A percentile compares a stretch with the other conserved stretches of the same genome.
Evolutionary conservation across 2,113 vertebrate genomes (phyloP).

Genomic region (Pelodiscus sinensis): DNA sequence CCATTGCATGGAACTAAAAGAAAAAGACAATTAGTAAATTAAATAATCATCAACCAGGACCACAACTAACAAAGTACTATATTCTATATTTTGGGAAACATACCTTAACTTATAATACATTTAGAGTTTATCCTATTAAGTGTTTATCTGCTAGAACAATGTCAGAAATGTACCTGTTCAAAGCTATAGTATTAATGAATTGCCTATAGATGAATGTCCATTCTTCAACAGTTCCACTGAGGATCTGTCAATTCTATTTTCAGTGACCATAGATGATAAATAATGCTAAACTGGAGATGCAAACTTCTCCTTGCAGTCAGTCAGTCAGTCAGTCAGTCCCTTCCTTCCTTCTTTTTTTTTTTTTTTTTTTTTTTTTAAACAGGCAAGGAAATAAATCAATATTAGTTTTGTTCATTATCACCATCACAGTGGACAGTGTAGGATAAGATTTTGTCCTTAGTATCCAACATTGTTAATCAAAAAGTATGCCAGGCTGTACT

Average conservation of each 20-base stretch:
- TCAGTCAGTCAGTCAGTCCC: too few species aligned
- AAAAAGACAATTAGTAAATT: neutral
- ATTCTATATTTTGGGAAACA: neutral
- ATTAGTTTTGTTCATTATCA: neutral
- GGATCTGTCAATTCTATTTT: neutral
- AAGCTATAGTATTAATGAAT: slow-evolving; percentile 13
- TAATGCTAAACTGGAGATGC: neutral
- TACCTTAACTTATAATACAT: neutral
- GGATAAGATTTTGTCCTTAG: neutral
- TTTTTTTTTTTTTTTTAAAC: neutral
- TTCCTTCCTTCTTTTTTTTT: too few species aligned
- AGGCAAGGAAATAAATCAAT: neutral
- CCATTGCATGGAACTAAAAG: slow-evolving; percentile 96
- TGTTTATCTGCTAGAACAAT: neutral
- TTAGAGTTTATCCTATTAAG: neutral
- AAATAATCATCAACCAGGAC: neutral
- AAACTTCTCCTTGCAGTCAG: neutral
- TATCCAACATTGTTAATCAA: neutral
- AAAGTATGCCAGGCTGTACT: neutral
- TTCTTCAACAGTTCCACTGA: neutral
- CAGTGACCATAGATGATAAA: neutral
- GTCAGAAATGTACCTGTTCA: neutral
- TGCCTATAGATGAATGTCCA: slow-evolving; percentile 8
- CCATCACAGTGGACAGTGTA: neutral
- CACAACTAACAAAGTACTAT: neutral